Conservation (phyloP, 2,113 vertebrate genomes). For the Epinephelus lanceolatus region DNA sequence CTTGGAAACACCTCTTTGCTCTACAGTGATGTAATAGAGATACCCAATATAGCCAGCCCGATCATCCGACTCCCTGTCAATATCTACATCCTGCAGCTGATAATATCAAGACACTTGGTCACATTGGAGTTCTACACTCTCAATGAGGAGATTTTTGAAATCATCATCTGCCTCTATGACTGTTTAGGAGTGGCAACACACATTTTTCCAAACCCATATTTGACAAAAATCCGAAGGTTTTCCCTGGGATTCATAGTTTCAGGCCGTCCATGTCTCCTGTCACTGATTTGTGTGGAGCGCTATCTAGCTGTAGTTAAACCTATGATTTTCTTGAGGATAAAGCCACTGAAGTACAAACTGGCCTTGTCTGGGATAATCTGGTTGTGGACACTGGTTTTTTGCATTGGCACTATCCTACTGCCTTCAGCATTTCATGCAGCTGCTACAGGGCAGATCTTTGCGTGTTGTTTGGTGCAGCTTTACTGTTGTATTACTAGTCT, state of each 20-base stretch:
- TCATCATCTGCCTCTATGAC: conserved; percentile 10
- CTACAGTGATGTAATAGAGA: accelerated
- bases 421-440: accelerated
- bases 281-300: conserved; percentile 35
- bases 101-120: conserved; percentile 30
- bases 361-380: conserved; percentile 8
- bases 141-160: not conserved
- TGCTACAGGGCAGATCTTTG: accelerated
- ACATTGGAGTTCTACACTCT: conserved; percentile 23
- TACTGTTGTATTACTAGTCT: conserved; percentile 43
- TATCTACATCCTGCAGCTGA: conserved; percentile 47
- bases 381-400: not conserved
- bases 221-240: accelerated
- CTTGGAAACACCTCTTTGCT: conserved; percentile 1
- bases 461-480: conserved; percentile 3
- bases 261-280: conserved; percentile 17
- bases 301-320: conserved; percentile 41
- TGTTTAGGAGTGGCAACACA: not conserved
- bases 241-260: conserved; percentile 15
- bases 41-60: not conserved
- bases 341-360: conserved; percentile 44
- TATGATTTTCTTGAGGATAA: conserved; percentile 39
- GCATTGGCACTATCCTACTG: not conserved
- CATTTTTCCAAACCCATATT: not conserved
- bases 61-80: conserved; percentile 10